These are phyloP conservation scores for Raja brachyura DNA, from an alignment of 2,113 vertebrate genomes.

Conservation along the genomic window DNA sequence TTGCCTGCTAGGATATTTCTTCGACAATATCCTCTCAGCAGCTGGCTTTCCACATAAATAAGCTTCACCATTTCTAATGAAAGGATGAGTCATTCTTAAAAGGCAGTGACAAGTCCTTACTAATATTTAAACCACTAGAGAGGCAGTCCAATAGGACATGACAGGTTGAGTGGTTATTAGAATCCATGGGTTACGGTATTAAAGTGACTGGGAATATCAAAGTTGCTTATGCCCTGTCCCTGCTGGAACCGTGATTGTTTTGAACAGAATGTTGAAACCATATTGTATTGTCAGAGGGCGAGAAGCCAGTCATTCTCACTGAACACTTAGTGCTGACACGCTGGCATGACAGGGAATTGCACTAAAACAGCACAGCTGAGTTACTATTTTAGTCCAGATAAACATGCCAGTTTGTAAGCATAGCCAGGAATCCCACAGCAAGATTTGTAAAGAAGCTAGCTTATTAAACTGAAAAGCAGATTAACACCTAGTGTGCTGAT, in stretches of 20 bases:
- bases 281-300: constrained; percentile 80
- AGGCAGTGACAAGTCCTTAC: constrained; percentile 39
- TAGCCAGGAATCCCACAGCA: constrained; percentile 49
- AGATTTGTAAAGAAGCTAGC: constrained; percentile 45
- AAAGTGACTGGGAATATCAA: constrained; percentile 67
- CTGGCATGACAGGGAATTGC: constrained; percentile 78
- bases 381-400: constrained; percentile 67
- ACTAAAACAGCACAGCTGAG: constrained; percentile 72
- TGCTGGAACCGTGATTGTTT: constrained; percentile 62
- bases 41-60: constrained; percentile 38
- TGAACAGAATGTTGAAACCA: constrained; percentile 69
- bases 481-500: constrained; percentile 40
- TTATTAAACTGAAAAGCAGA: constrained; percentile 43
- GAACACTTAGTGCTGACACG: constrained; percentile 77
- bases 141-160: constrained; percentile 57
- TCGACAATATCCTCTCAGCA: constrained; percentile 33
- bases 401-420: constrained; percentile 64
- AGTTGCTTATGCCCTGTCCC: constrained; percentile 54
- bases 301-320: constrained; percentile 75
- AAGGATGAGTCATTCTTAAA: constrained; percentile 38
- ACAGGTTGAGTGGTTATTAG: constrained; percentile 58
- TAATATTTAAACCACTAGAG: constrained; percentile 55
- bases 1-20: constrained; percentile 35
- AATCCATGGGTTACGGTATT: constrained; percentile 57
- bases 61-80: constrained; percentile 38